Conservation (phyloP, 2,797 vertebrate genomes). For the Allenopithecus nigroviridis region DNA sequence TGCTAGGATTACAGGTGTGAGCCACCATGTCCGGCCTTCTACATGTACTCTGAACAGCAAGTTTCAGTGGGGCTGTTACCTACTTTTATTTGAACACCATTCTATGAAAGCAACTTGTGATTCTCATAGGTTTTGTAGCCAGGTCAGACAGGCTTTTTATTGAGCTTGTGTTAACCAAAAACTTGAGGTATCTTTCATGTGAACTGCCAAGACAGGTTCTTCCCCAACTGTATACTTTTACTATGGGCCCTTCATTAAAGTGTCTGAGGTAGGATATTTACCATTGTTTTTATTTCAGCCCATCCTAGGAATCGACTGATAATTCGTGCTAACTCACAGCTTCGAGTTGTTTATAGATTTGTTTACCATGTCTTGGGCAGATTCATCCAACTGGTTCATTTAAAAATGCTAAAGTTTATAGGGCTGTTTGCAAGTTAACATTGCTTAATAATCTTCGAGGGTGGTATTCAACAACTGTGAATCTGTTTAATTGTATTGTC, state of each 20-base stretch:
- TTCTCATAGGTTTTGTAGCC: neutral
- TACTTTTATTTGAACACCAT: conserved; percentile 14
- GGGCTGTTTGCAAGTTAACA: neutral
- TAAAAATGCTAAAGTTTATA: neutral
- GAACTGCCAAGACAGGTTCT: neutral
- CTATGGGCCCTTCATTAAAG: neutral
- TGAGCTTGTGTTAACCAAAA: conserved; percentile 36
- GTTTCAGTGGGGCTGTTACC: neutral
- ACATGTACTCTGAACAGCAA: neutral
- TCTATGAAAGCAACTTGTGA: neutral
- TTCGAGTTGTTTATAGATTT: neutral
- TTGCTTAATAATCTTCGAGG: conserved; percentile 14
- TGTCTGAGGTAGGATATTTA: neutral
- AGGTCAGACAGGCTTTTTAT: conserved; percentile 27
- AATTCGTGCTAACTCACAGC: neutral
- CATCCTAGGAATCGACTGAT: neutral
- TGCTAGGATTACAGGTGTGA: neutral
- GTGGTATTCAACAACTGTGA: neutral
- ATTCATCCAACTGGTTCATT: neutral
- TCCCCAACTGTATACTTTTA: neutral
- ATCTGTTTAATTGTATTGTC: neutral
- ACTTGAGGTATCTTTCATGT: neutral
- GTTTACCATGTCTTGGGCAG: neutral
- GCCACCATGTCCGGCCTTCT: neutral
- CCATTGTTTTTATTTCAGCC: conserved; percentile 10